These are phyloP conservation scores for Selenia dentaria DNA, from an alignment of 2,888 invertebrate species.

Conservation along the genomic window DNA sequence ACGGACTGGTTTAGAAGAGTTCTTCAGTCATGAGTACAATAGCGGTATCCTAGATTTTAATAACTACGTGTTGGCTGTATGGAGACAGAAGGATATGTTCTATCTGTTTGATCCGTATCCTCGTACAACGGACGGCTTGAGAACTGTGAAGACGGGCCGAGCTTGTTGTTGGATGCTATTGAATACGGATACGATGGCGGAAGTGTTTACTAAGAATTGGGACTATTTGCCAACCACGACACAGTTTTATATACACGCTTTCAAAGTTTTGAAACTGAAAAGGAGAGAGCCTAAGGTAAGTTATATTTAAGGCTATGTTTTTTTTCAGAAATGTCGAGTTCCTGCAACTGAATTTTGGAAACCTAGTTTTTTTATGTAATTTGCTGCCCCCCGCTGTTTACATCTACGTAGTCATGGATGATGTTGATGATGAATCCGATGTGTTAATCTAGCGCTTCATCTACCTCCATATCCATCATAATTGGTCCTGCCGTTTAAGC, in stretches of 20 bases:
- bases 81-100: slow-evolving; percentile 86
- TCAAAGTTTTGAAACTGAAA: slow-evolving; percentile 84
- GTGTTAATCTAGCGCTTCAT: too few species aligned
- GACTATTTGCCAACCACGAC: slow-evolving; percentile 71
- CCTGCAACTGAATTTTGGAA: too few species aligned
- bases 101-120: slow-evolving; percentile 88
- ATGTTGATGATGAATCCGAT: too few species aligned
- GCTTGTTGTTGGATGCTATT: slow-evolving; percentile 87
- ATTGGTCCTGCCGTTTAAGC: too few species aligned
- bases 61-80: slow-evolving; percentile 83
- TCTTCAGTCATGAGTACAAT: slow-evolving; percentile 79
- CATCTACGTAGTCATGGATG: too few species aligned
- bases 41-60: slow-evolving; percentile 85
- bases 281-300: slow-evolving; percentile 65
- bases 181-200: slow-evolving; percentile 83
- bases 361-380: too few species aligned
- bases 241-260: slow-evolving; percentile 85
- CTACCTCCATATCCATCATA: too few species aligned
- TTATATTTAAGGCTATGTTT: too few species aligned
- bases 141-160: slow-evolving; percentile 80
- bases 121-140: slow-evolving; percentile 82
- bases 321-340: too few species aligned
- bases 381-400: too few species aligned
- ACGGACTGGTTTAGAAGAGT: slow-evolving; percentile 72
- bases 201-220: slow-evolving; percentile 80